These are phyloP conservation scores for Patagioenas fasciata DNA, from an alignment of 2,113 vertebrate genomes.

Conservation along the genomic window DNA sequence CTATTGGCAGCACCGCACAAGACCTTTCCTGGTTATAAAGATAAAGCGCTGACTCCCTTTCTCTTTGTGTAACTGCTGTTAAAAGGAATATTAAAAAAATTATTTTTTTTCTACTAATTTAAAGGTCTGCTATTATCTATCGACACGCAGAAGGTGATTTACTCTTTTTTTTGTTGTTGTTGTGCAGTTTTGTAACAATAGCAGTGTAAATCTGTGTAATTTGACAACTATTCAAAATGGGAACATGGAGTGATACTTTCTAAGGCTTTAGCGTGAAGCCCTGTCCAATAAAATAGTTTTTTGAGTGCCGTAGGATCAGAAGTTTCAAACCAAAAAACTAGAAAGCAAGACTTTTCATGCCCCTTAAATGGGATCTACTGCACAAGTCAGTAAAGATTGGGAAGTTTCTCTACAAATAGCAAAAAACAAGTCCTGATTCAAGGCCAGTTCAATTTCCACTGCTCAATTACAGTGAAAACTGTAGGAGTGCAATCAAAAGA, in stretches of 20 bases:
- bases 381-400: not conserved
- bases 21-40: slow-evolving; percentile 62
- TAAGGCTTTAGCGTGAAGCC: not conserved
- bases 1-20: slow-evolving; percentile 70
- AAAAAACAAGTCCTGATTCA: not conserved
- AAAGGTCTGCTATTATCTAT: not conserved
- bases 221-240: not conserved
- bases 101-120: not conserved
- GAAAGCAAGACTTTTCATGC: not conserved
- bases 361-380: not conserved
- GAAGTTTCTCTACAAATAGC: not conserved
- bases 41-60: slow-evolving; percentile 72
- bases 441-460: not conserved
- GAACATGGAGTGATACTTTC: not conserved
- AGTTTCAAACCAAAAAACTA: not conserved
- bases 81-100: slow-evolving; percentile 16
- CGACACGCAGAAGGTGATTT: not conserved
- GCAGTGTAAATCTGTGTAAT: not conserved
- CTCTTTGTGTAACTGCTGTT: slow-evolving; percentile 75
- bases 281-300: not conserved
- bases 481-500: not conserved
- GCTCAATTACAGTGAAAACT: not conserved
- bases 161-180: not conserved
- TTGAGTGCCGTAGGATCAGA: not conserved
- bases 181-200: not conserved